Base-by-base conservation (phyloP, 1,140 invertebrate genomes). In the Caerostris darwini region DNA sequence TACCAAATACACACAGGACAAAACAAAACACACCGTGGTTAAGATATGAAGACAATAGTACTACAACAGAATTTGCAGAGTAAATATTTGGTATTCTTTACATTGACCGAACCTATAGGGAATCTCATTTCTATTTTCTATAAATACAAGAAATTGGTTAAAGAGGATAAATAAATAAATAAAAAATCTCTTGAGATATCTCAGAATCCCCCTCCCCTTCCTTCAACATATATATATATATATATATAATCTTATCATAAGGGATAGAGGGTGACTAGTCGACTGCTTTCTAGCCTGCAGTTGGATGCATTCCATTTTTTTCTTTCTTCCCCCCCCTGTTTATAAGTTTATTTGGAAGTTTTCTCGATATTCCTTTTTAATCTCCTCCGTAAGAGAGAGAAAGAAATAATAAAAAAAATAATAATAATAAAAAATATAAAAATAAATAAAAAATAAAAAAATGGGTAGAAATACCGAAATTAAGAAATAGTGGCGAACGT, bases 31-130 rank as follows among this genome's bases (percentile, higher is more conserved):
- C 34, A 34, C 34, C 34, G 34, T 34, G 34, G 34, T 34, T 34
- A 34, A 58, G 5, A n/a, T 87, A 34, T 19, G 82, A 17, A 88
- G 61, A 56, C 90, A 87, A 93, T 87, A 71, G 64, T 34, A 56
- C 87, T 34, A 87, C 59, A 85, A 85, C 50, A 54, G 59, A 93
- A 87, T 77, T 71, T 87, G 57, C 34, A 89, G 87, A 85, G 58
- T 94, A 67, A 94, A 94, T 94, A 94, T 94, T 94, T 94, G 86
- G 92, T 88, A 94, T 88, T 94, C 92, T 94, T 94, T 94, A 54
- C 85, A 69, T 56, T 69, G 69, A 59, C 56, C 64, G 34, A 34
- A 56, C 85, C 85, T 61, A 56, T 19, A 12, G 86, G 58, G 92
- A 89, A 64, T 89, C 81, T 86, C 61, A 7, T 34, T 53, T 71